phyloP scores from a whole-genome alignment of 2,113 vertebrate species.

The Planiliza haematocheilus region DNA sequence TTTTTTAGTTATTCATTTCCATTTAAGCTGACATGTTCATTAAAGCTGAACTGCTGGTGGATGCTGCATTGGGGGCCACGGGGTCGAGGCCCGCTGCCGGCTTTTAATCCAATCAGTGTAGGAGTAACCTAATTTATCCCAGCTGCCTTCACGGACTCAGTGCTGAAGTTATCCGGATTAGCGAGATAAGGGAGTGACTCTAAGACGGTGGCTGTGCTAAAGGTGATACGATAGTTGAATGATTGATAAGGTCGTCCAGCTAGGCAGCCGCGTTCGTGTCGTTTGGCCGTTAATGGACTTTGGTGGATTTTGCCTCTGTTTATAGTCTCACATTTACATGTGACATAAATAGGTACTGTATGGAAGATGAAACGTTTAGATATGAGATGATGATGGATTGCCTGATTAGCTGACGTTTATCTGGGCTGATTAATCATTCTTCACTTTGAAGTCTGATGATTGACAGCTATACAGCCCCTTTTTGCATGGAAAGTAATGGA shows the following conservation, averaged over 20 bases:
- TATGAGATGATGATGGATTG: slow-evolving; percentile 26
- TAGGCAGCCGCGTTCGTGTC: slow-evolving; percentile 20
- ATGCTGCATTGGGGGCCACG: slow-evolving; percentile 30
- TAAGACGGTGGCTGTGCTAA: slow-evolving; percentile 48
- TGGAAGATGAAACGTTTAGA: slow-evolving; percentile 4
- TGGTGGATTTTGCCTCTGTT: slow-evolving; percentile 2
- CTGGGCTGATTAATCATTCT: slow-evolving; percentile 7
- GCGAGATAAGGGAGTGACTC: slow-evolving; percentile 66
- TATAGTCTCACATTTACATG: slow-evolving; percentile 18
- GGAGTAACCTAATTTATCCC: slow-evolving; percentile 79
- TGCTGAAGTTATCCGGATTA: slow-evolving; percentile 76
- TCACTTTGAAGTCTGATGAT: slow-evolving; percentile 28
- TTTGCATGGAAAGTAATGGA: slow-evolving; percentile 12
- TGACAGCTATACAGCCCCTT: slow-evolving; percentile 26
- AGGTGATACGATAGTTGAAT: slow-evolving; percentile 59
- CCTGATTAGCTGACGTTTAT: slow-evolving; percentile 5
- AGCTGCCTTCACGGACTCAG: slow-evolving; percentile 54
- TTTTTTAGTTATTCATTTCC: slow-evolving; percentile 29
- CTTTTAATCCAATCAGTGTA: slow-evolving; percentile 79
- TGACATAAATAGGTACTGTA: background rate
- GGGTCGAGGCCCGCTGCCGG: slow-evolving; percentile 46
- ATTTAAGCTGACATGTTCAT: slow-evolving; percentile 33
- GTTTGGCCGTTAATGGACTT: slow-evolving; percentile 16
- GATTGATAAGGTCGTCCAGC: slow-evolving; percentile 66
- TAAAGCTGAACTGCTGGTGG: slow-evolving; percentile 42